These are phyloP conservation scores for Cheilosia impressa DNA, from an alignment of 2,888 invertebrate genomes.

Conservation along the genomic window DNA sequence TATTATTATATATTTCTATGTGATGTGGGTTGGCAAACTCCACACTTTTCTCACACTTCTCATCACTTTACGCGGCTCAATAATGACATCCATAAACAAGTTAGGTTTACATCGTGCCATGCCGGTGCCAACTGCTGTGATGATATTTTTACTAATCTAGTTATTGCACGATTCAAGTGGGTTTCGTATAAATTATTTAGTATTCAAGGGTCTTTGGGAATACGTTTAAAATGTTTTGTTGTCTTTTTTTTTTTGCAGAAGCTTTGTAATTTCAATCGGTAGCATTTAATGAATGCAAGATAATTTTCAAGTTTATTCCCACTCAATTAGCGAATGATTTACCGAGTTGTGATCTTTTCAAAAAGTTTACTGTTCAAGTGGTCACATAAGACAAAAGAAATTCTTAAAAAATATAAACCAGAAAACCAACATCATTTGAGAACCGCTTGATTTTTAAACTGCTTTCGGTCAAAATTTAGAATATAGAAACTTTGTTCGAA, in stretches of 20 bases:
- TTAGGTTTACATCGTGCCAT: slow-evolving; percentile 9
- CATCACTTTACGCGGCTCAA: slow-evolving; percentile 1
- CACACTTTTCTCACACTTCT: slow-evolving; percentile 1
- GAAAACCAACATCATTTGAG: no score
- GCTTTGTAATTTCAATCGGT: background rate
- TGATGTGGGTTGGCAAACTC: slow-evolving; percentile 17
- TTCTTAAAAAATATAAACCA: no score
- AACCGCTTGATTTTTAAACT: no score
- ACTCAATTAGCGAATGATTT: background rate
- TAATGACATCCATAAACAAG: slow-evolving; percentile 24
- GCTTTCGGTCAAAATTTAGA: no score
- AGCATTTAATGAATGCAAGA: background rate
- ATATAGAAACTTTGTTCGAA: no score
- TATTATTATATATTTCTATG: background rate
- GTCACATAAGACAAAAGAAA: no score
- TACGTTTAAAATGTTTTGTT: slow-evolving; percentile 18
- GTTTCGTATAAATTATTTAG: slow-evolving; percentile 7
- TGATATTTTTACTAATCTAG: background rate
- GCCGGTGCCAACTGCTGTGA: background rate
- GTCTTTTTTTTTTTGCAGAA: background rate
- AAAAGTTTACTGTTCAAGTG: no score
- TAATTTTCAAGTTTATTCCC: background rate
- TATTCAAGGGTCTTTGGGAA: slow-evolving; percentile 37
- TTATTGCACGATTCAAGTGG: slow-evolving; percentile 31
- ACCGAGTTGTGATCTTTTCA: background rate